phyloP scores from a whole-genome alignment of 1,140 invertebrate species.

The Drosophila virilis region DNA sequence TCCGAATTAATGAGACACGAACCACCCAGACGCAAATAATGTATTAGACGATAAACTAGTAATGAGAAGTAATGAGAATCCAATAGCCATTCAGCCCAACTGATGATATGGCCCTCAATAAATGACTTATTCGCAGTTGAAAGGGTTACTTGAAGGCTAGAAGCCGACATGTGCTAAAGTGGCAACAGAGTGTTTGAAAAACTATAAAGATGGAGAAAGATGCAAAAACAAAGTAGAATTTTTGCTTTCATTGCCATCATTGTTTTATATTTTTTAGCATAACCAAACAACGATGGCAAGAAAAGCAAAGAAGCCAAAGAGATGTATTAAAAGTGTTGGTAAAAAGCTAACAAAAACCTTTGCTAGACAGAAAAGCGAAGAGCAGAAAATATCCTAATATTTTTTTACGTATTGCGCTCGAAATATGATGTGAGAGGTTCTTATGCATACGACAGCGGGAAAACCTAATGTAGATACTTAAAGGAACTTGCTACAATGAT shows the following conservation, averaged over 20 bases:
- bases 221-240: not conserved
- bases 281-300: slow-evolving; percentile 5
- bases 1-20: no score
- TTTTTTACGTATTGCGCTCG: not conserved
- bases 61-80: slow-evolving; percentile 55
- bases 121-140: slow-evolving; percentile 15
- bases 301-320: not conserved
- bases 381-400: not conserved
- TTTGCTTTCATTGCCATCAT: no score
- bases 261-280: no score
- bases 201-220: no score
- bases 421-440: not conserved
- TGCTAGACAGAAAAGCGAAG: not conserved
- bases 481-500: not conserved
- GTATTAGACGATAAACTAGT: slow-evolving; percentile 8
- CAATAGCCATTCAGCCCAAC: slow-evolving; percentile 30
- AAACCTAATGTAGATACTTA: not conserved
- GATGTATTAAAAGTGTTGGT: not conserved
- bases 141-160: not conserved
- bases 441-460: not conserved
- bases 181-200: no score
- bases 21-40: no score
- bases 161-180: slow-evolving; percentile 4
- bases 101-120: slow-evolving; percentile 60
- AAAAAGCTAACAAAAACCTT: not conserved